Conservation (phyloP, 2,888 invertebrate genomes). For the Pristionchus fissidentatus region DNA sequence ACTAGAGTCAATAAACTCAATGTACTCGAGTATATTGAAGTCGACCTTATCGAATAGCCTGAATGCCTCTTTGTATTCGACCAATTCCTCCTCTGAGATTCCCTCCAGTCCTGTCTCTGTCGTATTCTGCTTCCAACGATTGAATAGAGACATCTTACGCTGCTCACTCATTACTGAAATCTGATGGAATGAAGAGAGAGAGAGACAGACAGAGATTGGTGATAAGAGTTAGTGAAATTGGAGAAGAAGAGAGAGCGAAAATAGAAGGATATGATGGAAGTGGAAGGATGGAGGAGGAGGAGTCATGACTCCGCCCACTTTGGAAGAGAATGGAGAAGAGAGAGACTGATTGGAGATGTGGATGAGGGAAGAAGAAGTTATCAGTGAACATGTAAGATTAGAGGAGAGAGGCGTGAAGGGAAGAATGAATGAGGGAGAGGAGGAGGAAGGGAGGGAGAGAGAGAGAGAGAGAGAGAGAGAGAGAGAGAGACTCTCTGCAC, state of each 20-base stretch:
- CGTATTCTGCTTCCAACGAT: constrained; percentile 70
- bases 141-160: constrained; percentile 72
- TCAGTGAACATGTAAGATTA: constrained; percentile 34
- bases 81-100: constrained; percentile 74
- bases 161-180: constrained; percentile 61
- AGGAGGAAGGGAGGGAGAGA: constrained; percentile 14
- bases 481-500: background rate
- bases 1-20: background rate
- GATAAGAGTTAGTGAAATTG: background rate
- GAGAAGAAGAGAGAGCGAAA: background rate
- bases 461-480: constrained; percentile 7
- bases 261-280: constrained; percentile 30
- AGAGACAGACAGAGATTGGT: background rate
- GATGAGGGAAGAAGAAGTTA: constrained; percentile 10
- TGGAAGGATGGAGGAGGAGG: constrained; percentile 11
- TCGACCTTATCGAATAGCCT: constrained; percentile 75
- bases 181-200: constrained; percentile 33
- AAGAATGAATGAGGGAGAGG: background rate
- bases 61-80: constrained; percentile 75
- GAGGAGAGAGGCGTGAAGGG: background rate
- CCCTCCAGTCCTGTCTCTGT: constrained; percentile 69
- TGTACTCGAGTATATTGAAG: too few species aligned
- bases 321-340: constrained; percentile 15
- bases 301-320: constrained; percentile 10
- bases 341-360: background rate